Conservation (phyloP, 1,140 invertebrate genomes). For the Panagrolaimus sp. region DNA sequence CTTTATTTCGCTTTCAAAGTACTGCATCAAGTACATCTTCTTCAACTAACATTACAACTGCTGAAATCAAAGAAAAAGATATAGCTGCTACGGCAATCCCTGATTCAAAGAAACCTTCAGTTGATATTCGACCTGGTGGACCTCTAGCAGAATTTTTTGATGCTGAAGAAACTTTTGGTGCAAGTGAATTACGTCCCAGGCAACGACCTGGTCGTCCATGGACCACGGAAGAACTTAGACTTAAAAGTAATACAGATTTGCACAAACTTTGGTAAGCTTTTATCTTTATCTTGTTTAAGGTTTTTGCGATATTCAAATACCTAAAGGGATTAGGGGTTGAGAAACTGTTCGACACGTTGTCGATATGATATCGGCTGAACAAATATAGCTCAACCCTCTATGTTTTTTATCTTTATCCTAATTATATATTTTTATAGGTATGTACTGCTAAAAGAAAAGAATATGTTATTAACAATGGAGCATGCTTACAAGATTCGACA, state of each 20-base stretch:
- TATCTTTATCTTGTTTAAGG: too few species aligned
- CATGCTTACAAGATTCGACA: conserved; percentile 70
- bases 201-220: conserved; percentile 71
- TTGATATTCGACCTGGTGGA: neutral
- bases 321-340: too few species aligned
- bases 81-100: too few species aligned
- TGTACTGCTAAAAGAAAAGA: conserved; percentile 86
- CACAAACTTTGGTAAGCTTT: conserved; percentile 85
- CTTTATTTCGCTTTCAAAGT: too few species aligned
- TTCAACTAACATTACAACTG: too few species aligned
- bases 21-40: too few species aligned
- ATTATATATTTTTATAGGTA: conserved; percentile 65
- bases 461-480: conserved; percentile 95
- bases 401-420: conserved; percentile 21
- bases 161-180: conserved; percentile 76
- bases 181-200: conserved; percentile 71
- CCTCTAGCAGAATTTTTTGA: conserved; percentile 72
- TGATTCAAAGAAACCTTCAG: too few species aligned
- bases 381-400: too few species aligned
- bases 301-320: too few species aligned
- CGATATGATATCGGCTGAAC: too few species aligned
- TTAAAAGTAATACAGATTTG: conserved; percentile 90
- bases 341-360: too few species aligned
- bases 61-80: too few species aligned
- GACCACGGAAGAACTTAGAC: conserved; percentile 80